Evolutionary conservation across 2,888 invertebrate species (phyloP).

Genomic region (Rosalia funebris): DNA sequence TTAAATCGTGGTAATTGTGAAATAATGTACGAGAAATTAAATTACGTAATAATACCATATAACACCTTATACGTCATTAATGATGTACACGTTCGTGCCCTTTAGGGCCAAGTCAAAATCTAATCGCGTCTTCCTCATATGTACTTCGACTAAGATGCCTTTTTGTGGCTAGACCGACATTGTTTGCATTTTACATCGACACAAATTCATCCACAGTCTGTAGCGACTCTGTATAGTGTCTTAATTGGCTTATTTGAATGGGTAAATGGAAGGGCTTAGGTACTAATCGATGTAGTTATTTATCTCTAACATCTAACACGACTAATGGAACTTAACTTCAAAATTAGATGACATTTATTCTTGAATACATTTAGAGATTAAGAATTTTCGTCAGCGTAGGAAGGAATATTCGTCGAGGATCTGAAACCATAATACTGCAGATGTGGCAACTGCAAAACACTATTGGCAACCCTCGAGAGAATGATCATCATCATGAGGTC

Average conservation of each 20-base stretch:
- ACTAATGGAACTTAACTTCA: not conserved
- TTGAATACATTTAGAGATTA: not conserved
- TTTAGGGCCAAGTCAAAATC: too few relatives aligned
- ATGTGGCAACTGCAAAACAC: not conserved
- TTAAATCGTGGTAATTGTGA: too few relatives aligned
- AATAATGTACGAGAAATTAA: too few relatives aligned
- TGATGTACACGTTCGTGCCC: too few relatives aligned
- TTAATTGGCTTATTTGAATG: not conserved
- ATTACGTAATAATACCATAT: too few relatives aligned
- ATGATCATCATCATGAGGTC: too few relatives aligned
- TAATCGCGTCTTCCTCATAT: not conserved
- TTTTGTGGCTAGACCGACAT: not conserved
- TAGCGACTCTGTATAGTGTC: not conserved
- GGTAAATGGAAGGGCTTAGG: not conserved
- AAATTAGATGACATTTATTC: too few relatives aligned
- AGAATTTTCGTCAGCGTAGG: not conserved
- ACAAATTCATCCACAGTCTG: not conserved
- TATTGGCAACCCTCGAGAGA: not conserved
- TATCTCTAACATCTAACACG: not conserved
- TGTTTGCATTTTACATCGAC: not conserved
- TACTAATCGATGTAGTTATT: not conserved
- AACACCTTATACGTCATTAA: not conserved
- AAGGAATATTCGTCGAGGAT: not conserved
- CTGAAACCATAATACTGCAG: not conserved
- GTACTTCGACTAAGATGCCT: not conserved